These are phyloP conservation scores for Aplodontia rufa DNA, from an alignment of 2,113 vertebrate species.

Conservation along the genomic window DNA sequence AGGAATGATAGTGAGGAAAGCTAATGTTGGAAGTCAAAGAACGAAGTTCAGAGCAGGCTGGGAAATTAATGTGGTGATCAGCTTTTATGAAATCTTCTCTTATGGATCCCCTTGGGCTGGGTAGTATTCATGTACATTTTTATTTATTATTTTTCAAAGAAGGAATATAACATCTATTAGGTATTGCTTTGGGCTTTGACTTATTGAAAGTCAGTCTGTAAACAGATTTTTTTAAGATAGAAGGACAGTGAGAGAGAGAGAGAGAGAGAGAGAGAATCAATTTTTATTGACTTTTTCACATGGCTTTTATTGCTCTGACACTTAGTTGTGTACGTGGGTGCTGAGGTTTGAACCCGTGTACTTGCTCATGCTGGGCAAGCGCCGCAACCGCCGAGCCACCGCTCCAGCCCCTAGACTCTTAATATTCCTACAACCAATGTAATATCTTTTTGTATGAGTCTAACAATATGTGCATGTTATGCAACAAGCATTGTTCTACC, in stretches of 20 bases:
- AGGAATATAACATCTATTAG: background rate
- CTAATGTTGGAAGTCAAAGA: background rate
- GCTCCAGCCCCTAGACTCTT: no score
- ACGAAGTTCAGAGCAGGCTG: background rate
- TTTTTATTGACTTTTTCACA: no score
- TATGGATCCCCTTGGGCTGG: background rate
- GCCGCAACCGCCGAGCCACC: no score
- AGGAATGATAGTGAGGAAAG: background rate
- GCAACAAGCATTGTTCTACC: background rate
- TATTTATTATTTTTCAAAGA: background rate
- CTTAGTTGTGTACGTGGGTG: no score
- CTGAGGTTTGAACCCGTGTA: no score
- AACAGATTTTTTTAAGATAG: no score
- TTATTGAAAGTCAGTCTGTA: background rate
- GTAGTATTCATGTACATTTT: background rate
- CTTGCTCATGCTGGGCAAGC: no score
- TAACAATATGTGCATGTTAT: background rate
- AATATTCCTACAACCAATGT: background rate
- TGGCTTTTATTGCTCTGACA: no score
- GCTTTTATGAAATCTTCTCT: background rate
- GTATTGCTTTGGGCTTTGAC: background rate
- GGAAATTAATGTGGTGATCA: background rate
- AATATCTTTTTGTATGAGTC: background rate
- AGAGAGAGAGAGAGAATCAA: no score
- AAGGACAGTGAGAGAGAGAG: no score